Conservation (phyloP, 2,113 vertebrate species). For the Rattus rattus region DNA sequence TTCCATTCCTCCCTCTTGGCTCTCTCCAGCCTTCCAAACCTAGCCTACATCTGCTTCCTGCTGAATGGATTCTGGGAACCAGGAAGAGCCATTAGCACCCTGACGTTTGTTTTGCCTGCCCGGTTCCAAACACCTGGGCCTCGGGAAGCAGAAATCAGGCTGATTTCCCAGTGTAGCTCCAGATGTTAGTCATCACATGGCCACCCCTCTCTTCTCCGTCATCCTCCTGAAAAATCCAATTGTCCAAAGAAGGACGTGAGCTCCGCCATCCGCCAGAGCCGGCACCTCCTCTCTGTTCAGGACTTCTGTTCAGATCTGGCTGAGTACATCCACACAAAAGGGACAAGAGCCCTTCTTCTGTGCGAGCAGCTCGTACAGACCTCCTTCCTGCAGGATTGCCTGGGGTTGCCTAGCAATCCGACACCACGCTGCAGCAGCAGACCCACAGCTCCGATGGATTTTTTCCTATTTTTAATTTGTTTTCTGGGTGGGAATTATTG, state of each 20-base stretch:
- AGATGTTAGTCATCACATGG: slow-evolving; percentile 2
- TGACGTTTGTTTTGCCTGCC: neutral
- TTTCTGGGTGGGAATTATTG: neutral
- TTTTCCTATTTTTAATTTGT: slow-evolving; percentile 65
- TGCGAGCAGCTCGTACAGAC: slow-evolving; percentile 32
- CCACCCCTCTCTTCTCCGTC: neutral
- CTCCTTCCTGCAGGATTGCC: slow-evolving; percentile 71
- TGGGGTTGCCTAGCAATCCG: slow-evolving; percentile 82
- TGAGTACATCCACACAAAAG: slow-evolving; percentile 15
- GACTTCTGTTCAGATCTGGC: slow-evolving; percentile 18
- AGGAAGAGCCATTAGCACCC: neutral
- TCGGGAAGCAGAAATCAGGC: neutral
- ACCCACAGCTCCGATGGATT: slow-evolving; percentile 41
- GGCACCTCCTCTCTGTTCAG: neutral
- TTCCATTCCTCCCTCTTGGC: neutral
- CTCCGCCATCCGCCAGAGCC: neutral
- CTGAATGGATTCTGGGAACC: neutral
- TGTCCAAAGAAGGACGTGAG: neutral
- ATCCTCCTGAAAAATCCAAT: neutral
- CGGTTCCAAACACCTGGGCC: slow-evolving; percentile 13
- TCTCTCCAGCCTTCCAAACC: neutral
- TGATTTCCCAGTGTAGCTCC: neutral
- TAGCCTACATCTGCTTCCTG: neutral
- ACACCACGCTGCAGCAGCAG: slow-evolving; percentile 68
- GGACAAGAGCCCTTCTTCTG: slow-evolving; percentile 33